Evolutionary conservation across 2,797 vertebrate genomes (phyloP).

Genomic region (Poeciliopsis infans): DNA sequence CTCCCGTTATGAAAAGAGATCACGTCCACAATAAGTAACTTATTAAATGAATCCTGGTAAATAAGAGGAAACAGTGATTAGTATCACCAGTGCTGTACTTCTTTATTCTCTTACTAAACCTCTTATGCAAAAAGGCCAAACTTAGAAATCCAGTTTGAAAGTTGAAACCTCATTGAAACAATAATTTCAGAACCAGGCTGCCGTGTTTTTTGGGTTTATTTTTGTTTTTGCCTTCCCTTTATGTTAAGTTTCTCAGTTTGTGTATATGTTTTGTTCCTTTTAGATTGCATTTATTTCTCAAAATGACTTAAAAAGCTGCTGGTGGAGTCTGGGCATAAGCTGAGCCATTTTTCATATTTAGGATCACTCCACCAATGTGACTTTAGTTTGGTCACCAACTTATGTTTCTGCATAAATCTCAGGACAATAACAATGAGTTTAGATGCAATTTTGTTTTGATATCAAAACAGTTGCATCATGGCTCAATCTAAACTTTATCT

Average conservation of each 20-base stretch:
- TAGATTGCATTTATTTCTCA: neutral
- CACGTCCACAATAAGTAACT: neutral
- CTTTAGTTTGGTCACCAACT: too few relatives aligned
- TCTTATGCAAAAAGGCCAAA: neutral
- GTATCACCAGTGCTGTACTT: neutral
- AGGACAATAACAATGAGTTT: too few relatives aligned
- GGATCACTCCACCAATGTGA: too few relatives aligned
- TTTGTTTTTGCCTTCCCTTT: neutral
- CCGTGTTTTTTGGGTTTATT: neutral
- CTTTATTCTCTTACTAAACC: neutral
- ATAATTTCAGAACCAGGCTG: too few relatives aligned
- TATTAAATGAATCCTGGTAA: neutral
- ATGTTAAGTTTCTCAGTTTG: neutral
- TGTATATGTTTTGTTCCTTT: neutral
- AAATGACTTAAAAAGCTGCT: too few relatives aligned
- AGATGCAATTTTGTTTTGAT: too few relatives aligned
- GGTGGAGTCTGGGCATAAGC: too few relatives aligned
- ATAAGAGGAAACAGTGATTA: neutral
- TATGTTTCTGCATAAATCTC: too few relatives aligned
- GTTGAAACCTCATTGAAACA: neutral
- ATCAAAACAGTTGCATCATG: too few relatives aligned
- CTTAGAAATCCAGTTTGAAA: neutral
- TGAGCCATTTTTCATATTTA: too few relatives aligned
- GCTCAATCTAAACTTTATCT: too few relatives aligned
- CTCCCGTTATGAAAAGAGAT: neutral